Conservation (phyloP, 2,113 vertebrate species). For the Leptodactylus fuscus region DNA sequence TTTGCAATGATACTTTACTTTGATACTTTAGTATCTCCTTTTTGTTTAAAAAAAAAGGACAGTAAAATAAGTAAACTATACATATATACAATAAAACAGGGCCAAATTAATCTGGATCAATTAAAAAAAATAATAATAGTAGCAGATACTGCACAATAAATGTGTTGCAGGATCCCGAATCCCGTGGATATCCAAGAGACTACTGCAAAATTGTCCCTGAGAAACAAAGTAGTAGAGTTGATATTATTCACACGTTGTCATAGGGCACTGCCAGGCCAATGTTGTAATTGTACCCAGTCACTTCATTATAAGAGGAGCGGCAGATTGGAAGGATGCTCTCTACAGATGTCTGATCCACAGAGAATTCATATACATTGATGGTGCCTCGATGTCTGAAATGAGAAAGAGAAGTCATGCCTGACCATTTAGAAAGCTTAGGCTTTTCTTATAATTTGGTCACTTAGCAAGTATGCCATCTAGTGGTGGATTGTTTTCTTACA, state of each 20-base stretch:
- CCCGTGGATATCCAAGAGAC: not conserved
- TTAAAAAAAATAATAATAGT: not conserved
- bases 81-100: conserved; percentile 17
- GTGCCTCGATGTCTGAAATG: conserved; percentile 83
- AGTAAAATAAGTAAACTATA: not conserved
- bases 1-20: too few relatives aligned
- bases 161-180: not conserved
- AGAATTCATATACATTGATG: conserved; percentile 90
- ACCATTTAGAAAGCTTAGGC: too few relatives aligned
- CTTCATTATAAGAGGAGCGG: conserved; percentile 78
- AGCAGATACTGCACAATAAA: not conserved
- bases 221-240: not conserved
- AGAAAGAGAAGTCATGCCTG: conserved; percentile 13
- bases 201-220: not conserved
- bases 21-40: not conserved
- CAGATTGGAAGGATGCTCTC: conserved; percentile 89
- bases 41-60: too few relatives aligned
- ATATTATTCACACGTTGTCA: conserved; percentile 70
- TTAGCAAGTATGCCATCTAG: not conserved
- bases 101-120: not conserved
- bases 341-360: conserved; percentile 75
- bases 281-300: conserved; percentile 85
- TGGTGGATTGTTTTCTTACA: not conserved
- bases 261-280: conserved; percentile 85
- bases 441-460: not conserved